Base-by-base conservation (phyloP, 2,888 invertebrate species). In the Hyalella azteca region DNA sequence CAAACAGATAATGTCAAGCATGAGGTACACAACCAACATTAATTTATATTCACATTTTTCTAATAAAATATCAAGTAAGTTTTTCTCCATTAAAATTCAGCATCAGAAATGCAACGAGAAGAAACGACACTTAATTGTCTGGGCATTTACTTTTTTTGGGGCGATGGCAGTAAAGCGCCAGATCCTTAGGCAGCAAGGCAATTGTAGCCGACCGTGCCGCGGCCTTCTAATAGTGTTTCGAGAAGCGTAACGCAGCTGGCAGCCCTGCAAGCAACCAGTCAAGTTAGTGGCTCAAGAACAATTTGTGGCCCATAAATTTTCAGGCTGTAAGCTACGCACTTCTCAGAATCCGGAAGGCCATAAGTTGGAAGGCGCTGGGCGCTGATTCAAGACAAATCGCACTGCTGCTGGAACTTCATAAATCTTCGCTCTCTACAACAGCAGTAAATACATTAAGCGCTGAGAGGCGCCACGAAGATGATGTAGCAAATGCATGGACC, bases 191-290 rank as follows among this genome's bases (percentile, higher is more conserved):
- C 54, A 54, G 54, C 54, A 66, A 66, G 36, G 66, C 66, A 66
- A 66, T 66, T 39, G 36, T 66, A 36, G 36, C 15, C 36, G 66
- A 36, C 39, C 32, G 36, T 66, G 66, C 66, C 66, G 36, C 15
- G 36, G 66, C 36, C 15, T 66, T 39, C 66, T 66, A 66, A 66
- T 66, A 66, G 66, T 66, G 66, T 36, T 66, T 66, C 66, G 36
- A 66, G 66, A 66, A 66, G 66, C 66, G 66, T 66, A 66, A 66
- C 66, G 66, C 66, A 66, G 66, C 66, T 66, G 66, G 66, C 66
- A 66, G 66, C 36, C 66, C 36, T 36, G 66, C 66, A 66, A 66
- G 66, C 66, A 66, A 66, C 66, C 66, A 66, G 66, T 66, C 66
- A 66, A 66, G 66, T 66, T 66, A 66, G 66, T 66, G 66, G 66